A percentile compares a stretch with the other conserved stretches of the same genome.
Conservation (phyloP, 2,113 vertebrate genomes). For the Psettodes erumei region DNA sequence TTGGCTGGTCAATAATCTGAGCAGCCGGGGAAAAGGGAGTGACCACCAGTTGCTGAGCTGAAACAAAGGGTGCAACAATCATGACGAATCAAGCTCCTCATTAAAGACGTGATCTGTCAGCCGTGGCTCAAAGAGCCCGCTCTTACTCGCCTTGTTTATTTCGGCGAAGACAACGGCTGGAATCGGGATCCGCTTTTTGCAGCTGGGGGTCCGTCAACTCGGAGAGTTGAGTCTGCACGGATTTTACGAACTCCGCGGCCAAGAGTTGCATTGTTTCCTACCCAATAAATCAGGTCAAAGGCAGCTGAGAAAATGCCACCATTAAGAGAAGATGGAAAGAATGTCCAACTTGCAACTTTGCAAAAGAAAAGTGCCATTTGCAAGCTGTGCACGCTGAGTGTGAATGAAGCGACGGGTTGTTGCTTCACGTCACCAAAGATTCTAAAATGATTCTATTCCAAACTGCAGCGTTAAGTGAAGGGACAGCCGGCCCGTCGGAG, state of each 20-base stretch:
- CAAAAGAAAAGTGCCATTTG: no score
- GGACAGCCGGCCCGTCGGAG: background rate
- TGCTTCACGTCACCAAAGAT: background rate
- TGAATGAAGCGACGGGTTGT: background rate
- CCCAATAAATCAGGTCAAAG: background rate
- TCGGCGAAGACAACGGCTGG: background rate
- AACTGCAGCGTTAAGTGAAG: background rate
- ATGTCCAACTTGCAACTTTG: no score
- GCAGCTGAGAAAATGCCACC: background rate
- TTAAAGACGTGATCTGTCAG: conserved; percentile 49
- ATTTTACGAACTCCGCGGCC: background rate
- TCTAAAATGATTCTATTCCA: background rate
- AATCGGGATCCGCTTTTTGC: background rate
- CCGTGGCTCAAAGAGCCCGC: conserved; percentile 11
- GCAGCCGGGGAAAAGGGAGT: conserved; percentile 46
- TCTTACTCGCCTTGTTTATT: conserved; percentile 5
- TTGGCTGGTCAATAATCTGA: conserved; percentile 60
- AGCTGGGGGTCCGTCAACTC: background rate
- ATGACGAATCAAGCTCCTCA: conserved; percentile 56
- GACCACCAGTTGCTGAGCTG: conserved; percentile 47
- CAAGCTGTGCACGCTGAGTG: background rate
- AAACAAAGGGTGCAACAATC: conserved; percentile 38
- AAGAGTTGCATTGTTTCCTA: background rate
- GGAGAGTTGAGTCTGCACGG: no score
- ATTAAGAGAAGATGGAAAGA: background rate